Base-by-base conservation (phyloP, 2,113 vertebrate species). In the Panthera uncia region DNA sequence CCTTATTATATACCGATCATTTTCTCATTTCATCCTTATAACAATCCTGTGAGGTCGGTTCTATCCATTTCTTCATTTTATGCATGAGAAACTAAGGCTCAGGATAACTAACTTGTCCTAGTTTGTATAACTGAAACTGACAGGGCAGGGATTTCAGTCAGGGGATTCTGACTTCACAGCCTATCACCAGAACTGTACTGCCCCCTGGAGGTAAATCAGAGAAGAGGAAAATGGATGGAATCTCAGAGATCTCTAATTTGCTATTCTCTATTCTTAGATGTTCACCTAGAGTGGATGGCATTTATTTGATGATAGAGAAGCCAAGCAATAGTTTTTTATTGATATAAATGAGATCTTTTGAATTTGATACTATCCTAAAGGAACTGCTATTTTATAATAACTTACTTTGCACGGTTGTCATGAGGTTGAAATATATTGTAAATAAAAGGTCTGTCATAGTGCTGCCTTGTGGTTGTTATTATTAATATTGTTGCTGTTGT, bases 141-240 rank as follows among this genome's bases (percentile, higher is more conserved):
- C 45, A 69, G 33, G 18, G 4, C 41, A 33, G 36, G 55, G 27
- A 94, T 52, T 97, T 65, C 79, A 90, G 61, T 25, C 15, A 8
- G 52, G 41, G 45, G 45, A 48, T 19, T 4, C 87, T 38, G 57
- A 88, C 50, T n/a, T 15, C 73, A 63, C 36, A 66, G 80, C 7
- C 12, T n/a, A 38, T 90, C 41, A 7, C 89, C 21, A 36, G 50
- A 93, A 23, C 69, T 78, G 15, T 88, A 82, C 91, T 97, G 96
- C 92, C 96, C 94, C 80, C 95, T 96, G 68, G 76, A 92, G 96
- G 94, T 66, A 9, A 84, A 38, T 80, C n/a, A 57, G 36, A 76
- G 36, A 91, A 81, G 23, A 76, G 48, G 12, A 76, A 84, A 66
- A 50, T 36, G 31, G 15, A 45, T 29, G 14, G 25, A 45, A 13